Evolutionary conservation across 2,113 vertebrate species (phyloP), one percentile per base, ranked within the genome.

Genomic region (Amblyornis subalaris): DNA sequence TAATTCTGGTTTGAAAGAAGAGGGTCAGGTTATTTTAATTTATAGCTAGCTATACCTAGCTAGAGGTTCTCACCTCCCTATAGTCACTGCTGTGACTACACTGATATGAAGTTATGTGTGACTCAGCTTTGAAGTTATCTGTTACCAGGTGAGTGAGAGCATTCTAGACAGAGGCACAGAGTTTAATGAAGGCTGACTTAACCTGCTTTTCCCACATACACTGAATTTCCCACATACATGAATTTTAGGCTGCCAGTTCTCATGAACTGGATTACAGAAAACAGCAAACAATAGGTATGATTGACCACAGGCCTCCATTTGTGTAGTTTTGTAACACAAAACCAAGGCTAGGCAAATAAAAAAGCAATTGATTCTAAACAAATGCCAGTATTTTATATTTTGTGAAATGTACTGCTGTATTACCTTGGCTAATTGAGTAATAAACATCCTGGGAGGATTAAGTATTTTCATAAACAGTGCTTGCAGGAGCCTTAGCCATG

Each of bases 351-450:
- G 26, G 33, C 47, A 94, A 85, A 90, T n/a, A 75, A 84, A 89
- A 84, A 73, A 60, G 4, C 31, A 53, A 78, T 3, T 8, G 21
- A 66, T 62, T 76, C 74, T 67, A 71, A 91, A 73, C 26, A 92
- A 96, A 77, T 77, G 48, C 7, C 79, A 94, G 20, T 90, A 64
- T 60, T 81, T 94, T 57, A 77, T 71, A 83, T 77, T 82, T 80
- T 40, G 26, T 77, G 61, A 90, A 90, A 92, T 51, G 19, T 64
- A 70, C 40, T 51, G 47, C 24, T 51, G 40, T 31, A 78, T 62
- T 90, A 84, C 38, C 31, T 73, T 4, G 2, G 33, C 35, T 91
- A 95, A 92, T 33, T 74, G 44, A 80, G 48, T 74, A 93, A 94
- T 74, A 88, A 96, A 84, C 42, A 71, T 77, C 69, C n/a, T 83